Evolutionary conservation across 2,888 invertebrate genomes (phyloP), one percentile per base, ranked within the genome.

Genomic region (Aphidoletes aphidimyza): DNA sequence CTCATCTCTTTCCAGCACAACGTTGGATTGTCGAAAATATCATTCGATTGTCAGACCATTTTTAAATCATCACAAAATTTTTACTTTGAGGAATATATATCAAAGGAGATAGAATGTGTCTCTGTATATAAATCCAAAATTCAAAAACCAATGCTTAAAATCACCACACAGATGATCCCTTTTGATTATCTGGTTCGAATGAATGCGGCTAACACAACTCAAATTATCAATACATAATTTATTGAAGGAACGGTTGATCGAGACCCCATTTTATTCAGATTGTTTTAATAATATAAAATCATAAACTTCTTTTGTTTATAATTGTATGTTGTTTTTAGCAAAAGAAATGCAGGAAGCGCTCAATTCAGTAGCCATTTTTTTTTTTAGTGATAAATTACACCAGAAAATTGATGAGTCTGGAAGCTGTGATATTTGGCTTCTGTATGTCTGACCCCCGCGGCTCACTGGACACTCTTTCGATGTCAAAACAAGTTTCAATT

Each of bases 301-400:
- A 36, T 78, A 17, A 17, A 14, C 54, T 54, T n/a, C n/a, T 54
- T 54, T 54, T 54, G 54, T 54, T n/a, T 54, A 11, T 54, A 19
- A 11, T 54, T 54, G 5, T 8, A 17, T 36, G 17, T 78, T 78
- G 5, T 1, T 34, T 3, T 19, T 36, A n/a, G n/a, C n/a, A n/a
- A n/a, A n/a, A n/a, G n/a, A n/a, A n/a, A n/a, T 78, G 78, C 14
- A 5, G 78, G 36, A 78, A 36, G 9, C 78, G 11, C 11, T 81
- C 37, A 36, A 37, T 37, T 37, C 37, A 11, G 81, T 81, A 81
- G 81, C 81, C 11, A 37, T 19, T 37, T n/a, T 22, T 78, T n/a
- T n/a, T n/a, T n/a, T n/a, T n/a, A n/a, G 81, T 81, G 81, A 81
- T 81, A 81, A 81, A 81, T 81, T 81, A 81, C 37, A n/a, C 69